These are phyloP conservation scores for Muscidifurax raptorellus DNA, from an alignment of 1,140 invertebrate genomes.

Conservation along the genomic window DNA sequence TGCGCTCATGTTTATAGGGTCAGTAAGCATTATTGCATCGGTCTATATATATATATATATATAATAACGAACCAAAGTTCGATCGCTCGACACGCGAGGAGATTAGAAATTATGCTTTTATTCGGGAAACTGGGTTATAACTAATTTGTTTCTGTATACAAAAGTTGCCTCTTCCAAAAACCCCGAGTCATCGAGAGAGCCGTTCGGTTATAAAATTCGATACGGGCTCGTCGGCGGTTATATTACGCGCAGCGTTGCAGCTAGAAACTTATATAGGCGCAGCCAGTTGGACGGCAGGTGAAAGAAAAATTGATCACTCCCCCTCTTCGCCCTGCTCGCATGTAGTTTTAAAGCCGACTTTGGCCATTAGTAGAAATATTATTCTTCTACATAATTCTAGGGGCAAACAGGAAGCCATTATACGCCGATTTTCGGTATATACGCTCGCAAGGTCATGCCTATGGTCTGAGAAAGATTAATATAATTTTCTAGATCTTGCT, in stretches of 20 bases:
- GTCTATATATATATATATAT: too few relatives aligned
- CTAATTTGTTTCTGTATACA: background rate
- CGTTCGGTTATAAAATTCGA: conserved; percentile 25
- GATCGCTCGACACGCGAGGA: background rate
- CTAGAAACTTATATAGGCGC: background rate
- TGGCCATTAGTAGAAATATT: background rate
- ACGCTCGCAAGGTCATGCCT: too few relatives aligned
- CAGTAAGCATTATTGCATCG: too few relatives aligned
- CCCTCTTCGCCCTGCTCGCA: background rate
- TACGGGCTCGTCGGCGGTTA: conserved; percentile 2
- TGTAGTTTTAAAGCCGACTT: background rate
- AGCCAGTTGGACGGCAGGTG: conserved; percentile 15
- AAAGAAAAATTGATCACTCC: conserved; percentile 2
- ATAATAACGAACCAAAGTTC: too few relatives aligned
- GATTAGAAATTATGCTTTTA: background rate
- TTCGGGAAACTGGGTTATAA: background rate
- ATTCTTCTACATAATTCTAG: background rate
- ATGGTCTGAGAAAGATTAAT: too few relatives aligned
- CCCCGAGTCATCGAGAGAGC: conserved; percentile 43
- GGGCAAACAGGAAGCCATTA: background rate
- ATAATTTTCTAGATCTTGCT: too few relatives aligned
- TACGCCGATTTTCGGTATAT: background rate
- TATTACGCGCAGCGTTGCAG: background rate
- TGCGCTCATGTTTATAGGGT: too few relatives aligned
- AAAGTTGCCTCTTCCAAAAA: background rate